Conservation (phyloP, 2,797 vertebrate genomes). For the Notolepis coatsorum region DNA sequence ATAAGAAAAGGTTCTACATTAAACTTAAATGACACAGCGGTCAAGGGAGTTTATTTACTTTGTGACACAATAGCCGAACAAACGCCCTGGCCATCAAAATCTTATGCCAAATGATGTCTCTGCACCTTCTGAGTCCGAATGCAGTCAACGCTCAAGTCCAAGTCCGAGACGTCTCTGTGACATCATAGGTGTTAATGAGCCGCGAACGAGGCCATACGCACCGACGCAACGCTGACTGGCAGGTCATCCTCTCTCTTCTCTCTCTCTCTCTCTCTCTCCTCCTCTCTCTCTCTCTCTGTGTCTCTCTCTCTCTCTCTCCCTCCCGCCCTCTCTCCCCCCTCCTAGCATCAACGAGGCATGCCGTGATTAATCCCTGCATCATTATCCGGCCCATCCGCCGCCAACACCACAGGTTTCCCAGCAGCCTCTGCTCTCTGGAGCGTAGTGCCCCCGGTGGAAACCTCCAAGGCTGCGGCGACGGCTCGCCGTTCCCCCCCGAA, state of each 20-base stretch:
- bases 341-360: constrained; percentile 52
- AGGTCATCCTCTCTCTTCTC: constrained; percentile 28
- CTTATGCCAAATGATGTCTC: too few relatives aligned
- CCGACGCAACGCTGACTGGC: constrained; percentile 28
- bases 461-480: constrained; percentile 89
- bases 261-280: constrained; percentile 14
- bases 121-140: too few relatives aligned
- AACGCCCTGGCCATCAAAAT: too few relatives aligned
- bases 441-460: constrained; percentile 80
- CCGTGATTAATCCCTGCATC: constrained; percentile 72
- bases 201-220: constrained; percentile 25
- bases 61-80: too few relatives aligned
- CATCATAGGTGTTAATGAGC: constrained; percentile 45
- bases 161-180: too few relatives aligned
- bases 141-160: too few relatives aligned
- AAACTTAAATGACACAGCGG: too few relatives aligned
- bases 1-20: too few relatives aligned
- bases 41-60: too few relatives aligned
- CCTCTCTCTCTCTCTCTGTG: too few relatives aligned
- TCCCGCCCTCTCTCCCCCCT: constrained; percentile 6
- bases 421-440: constrained; percentile 80
- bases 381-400: constrained; percentile 54
- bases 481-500: constrained; percentile 88
- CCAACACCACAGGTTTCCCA: constrained; percentile 69
- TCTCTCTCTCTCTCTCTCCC: constrained; percentile 16